Evolutionary conservation across 1,140 invertebrate species (phyloP).

Genomic region (Arion vulgaris): DNA sequence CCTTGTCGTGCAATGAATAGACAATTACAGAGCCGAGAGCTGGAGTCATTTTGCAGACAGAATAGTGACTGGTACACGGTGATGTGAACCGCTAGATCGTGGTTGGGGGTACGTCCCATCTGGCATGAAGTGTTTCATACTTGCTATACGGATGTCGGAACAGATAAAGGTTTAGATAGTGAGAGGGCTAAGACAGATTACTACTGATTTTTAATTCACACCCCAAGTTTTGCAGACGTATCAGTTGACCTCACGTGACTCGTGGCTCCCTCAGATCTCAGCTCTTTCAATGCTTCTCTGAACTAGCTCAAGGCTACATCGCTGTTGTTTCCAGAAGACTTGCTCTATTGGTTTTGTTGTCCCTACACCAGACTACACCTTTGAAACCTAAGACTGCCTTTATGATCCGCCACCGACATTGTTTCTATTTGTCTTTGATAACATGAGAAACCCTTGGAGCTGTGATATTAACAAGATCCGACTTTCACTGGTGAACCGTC

Average conservation of each 20-base stretch:
- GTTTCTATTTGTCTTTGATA: not conserved
- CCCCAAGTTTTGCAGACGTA: not conserved
- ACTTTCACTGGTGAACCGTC: not conserved
- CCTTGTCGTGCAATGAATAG: not conserved
- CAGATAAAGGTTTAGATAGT: not conserved
- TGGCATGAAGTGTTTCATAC: not conserved
- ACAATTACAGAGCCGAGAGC: not conserved
- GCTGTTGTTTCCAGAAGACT: not conserved
- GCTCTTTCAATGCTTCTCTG: not conserved
- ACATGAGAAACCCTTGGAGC: not conserved
- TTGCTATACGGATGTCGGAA: not conserved
- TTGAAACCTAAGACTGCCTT: not conserved
- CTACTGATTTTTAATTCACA: not conserved
- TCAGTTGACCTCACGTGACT: not conserved
- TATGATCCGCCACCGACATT: not conserved
- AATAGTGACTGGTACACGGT: not conserved
- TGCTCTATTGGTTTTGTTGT: not conserved
- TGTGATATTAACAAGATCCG: not conserved
- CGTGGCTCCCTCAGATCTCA: not conserved
- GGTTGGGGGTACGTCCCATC: not conserved
- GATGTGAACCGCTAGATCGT: not conserved
- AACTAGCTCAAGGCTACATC: not conserved
- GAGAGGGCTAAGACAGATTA: not conserved
- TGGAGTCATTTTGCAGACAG: slow-evolving; percentile 9
- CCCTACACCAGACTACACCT: not conserved